Evolutionary conservation across 2,797 vertebrate species (phyloP).

Genomic region (Coregonus suidteri): DNA sequence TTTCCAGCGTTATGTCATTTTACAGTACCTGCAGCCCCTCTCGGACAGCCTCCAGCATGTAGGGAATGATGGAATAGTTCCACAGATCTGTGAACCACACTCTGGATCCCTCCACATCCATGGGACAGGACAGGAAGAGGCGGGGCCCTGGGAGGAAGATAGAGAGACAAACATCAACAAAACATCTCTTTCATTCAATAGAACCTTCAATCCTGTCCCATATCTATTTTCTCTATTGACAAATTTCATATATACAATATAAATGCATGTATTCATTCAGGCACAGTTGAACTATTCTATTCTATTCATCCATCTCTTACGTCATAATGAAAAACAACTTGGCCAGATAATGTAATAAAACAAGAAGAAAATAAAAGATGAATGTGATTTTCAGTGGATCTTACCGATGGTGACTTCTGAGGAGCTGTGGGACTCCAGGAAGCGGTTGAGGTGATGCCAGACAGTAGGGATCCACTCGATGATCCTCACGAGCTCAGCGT

Average conservation of each 20-base stretch:
- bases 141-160: constrained; percentile 79
- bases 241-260: background rate
- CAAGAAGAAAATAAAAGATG: too few species aligned
- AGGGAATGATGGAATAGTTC: constrained; percentile 90
- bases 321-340: background rate
- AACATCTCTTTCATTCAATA: background rate
- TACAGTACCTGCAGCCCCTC: constrained; percentile 83
- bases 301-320: background rate
- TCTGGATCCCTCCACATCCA: constrained; percentile 85
- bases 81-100: constrained; percentile 91
- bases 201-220: background rate
- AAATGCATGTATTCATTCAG: background rate
- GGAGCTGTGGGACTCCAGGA: constrained; percentile 87
- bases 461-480: constrained; percentile 87
- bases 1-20: background rate
- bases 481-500: constrained; percentile 82
- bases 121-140: constrained; percentile 88
- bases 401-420: constrained; percentile 88
- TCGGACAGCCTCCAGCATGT: constrained; percentile 85
- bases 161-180: background rate
- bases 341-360: background rate
- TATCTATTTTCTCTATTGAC: background rate
- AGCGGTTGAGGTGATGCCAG: constrained; percentile 88
- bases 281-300: too few species aligned
- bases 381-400: constrained; percentile 12